Evolutionary conservation across 92 coral and sea anemone species (phyloP).

Genomic region (Desmophyllum pertusum): DNA sequence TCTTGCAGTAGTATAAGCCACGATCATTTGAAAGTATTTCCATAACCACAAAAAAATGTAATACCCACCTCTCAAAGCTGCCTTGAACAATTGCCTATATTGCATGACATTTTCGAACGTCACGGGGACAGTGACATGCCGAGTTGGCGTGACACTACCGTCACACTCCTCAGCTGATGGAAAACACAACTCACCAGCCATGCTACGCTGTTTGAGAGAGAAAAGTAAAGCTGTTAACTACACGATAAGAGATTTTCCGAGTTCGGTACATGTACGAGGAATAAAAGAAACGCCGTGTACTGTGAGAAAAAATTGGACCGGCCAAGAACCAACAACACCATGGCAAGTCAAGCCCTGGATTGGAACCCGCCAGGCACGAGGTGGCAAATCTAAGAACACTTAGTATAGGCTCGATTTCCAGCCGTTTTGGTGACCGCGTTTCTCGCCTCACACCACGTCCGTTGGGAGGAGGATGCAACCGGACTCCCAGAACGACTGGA

Average conservation of each 20-base stretch:
- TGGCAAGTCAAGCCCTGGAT: too few relatives aligned
- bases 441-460: too few relatives aligned
- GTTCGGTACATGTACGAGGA: too few relatives aligned
- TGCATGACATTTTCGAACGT: conserved; percentile 70
- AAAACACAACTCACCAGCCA: conserved; percentile 84
- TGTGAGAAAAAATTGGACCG: too few relatives aligned
- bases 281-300: too few relatives aligned
- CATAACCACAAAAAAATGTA: neutral
- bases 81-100: conserved; percentile 78
- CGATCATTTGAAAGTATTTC: neutral
- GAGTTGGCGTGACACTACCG: conserved; percentile 75
- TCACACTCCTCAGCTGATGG: conserved; percentile 85
- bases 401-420: too few relatives aligned
- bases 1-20: neutral
- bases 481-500: too few relatives aligned
- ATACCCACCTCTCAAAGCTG: conserved; percentile 87
- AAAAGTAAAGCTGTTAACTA: neutral
- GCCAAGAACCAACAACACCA: too few relatives aligned
- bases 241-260: neutral
- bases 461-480: too few relatives aligned
- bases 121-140: conserved; percentile 80
- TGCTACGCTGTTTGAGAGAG: conserved; percentile 39
- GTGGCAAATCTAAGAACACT: too few relatives aligned
- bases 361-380: too few relatives aligned
- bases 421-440: too few relatives aligned